These are phyloP conservation scores for Girardinus metallicus DNA, from an alignment of 2,797 vertebrate species.

Conservation along the genomic window DNA sequence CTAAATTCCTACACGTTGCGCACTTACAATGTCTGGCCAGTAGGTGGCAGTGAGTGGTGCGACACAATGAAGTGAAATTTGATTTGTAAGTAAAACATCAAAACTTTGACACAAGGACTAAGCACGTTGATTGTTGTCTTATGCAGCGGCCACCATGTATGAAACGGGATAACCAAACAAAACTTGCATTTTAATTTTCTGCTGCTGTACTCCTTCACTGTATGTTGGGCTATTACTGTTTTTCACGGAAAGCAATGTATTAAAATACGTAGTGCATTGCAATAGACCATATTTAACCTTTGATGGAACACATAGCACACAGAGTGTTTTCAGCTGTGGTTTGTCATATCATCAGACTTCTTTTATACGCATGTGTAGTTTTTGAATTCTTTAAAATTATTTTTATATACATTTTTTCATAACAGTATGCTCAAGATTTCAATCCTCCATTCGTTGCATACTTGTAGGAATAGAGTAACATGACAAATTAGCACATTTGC, in stretches of 20 bases:
- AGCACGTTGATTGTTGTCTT: neutral
- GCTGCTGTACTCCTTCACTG: no score
- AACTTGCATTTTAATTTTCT: neutral
- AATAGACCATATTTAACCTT: neutral
- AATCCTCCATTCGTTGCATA: neutral
- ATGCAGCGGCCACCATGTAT: neutral
- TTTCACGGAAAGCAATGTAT: neutral
- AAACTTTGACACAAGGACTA: neutral
- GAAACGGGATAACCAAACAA: neutral
- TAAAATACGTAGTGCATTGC: neutral
- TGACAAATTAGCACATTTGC: neutral
- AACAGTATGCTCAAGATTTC: neutral
- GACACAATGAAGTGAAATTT: neutral
- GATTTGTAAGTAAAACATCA: neutral
- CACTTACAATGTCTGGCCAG: neutral
- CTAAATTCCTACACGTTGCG: neutral
- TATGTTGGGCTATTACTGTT: neutral
- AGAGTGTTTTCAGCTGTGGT: neutral
- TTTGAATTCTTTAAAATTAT: neutral
- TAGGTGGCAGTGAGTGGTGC: neutral
- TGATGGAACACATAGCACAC: neutral
- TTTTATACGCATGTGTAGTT: neutral
- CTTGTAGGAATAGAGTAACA: neutral
- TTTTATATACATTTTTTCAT: neutral
- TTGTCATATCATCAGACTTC: neutral